phyloP scores from a whole-genome alignment of 2,113 vertebrate species.

The Sorex fumeus region DNA sequence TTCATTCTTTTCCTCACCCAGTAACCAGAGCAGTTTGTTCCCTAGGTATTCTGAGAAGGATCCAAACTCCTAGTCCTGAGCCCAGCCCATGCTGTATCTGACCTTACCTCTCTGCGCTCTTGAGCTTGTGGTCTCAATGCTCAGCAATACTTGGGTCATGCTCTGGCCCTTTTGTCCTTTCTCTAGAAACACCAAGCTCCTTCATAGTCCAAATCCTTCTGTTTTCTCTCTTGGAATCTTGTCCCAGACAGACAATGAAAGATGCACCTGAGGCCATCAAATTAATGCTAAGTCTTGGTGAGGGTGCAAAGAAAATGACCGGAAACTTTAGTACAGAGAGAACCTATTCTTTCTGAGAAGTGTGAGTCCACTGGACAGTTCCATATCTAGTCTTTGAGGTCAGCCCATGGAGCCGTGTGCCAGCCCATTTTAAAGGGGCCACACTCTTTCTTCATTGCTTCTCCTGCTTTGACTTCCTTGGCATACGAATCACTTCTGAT shows the following conservation, averaged over 20 bases:
- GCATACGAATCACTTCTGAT: background rate
- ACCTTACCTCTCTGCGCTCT: background rate
- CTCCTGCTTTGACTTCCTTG: background rate
- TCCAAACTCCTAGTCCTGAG: background rate
- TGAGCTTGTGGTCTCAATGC: fast-evolving
- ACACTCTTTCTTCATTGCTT: too few species aligned
- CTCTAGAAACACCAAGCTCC: background rate
- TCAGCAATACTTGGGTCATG: background rate
- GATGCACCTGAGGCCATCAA: too few species aligned
- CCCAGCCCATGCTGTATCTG: background rate
- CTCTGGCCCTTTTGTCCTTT: background rate
- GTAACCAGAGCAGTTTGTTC: background rate
- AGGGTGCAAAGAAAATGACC: too few species aligned
- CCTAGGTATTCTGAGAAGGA: background rate
- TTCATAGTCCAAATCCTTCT: background rate
- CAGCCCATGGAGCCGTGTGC: background rate
- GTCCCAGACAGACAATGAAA: background rate
- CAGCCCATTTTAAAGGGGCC: background rate
- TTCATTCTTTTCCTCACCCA: background rate
- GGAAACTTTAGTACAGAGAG: too few species aligned
- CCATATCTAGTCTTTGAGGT: background rate
- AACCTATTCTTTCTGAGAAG: too few species aligned
- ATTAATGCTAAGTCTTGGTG: too few species aligned
- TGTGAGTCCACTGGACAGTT: too few species aligned
- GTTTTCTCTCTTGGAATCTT: background rate